Conservation (phyloP, 1,140 invertebrate species). For the Anoplolepis gracilipes region DNA sequence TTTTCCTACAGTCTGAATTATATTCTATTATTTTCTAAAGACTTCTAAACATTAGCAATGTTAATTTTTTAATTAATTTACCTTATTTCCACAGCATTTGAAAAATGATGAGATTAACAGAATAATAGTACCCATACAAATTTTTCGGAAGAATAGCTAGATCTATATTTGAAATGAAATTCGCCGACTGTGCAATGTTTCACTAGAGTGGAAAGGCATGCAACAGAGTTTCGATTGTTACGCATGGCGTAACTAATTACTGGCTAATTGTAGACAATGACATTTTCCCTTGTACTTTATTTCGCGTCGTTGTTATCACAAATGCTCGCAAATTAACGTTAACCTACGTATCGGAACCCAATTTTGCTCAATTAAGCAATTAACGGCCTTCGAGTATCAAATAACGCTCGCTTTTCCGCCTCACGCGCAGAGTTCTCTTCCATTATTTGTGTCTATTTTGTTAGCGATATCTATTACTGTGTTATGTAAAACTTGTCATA, state of each 20-base stretch:
- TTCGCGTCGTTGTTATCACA: constrained; percentile 44
- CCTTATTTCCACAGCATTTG: neutral
- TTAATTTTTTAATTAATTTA: too few relatives aligned
- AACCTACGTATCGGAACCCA: constrained; percentile 58
- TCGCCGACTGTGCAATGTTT: constrained; percentile 6
- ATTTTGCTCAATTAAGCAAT: constrained; percentile 70
- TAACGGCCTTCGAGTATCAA: constrained; percentile 56
- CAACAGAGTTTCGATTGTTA: constrained; percentile 46
- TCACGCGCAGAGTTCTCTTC: constrained; percentile 3
- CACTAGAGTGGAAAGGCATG: constrained; percentile 17
- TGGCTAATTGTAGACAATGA: constrained; percentile 51
- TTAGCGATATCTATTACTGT: constrained; percentile 4
- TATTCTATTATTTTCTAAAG: too few relatives aligned
- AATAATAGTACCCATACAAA: neutral
- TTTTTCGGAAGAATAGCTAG: constrained; percentile 23
- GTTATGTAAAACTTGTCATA: constrained; percentile 42
- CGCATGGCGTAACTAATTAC: constrained; percentile 57
- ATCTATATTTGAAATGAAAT: constrained; percentile 45
- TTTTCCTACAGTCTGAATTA: too few relatives aligned
- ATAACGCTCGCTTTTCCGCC: constrained; percentile 51
- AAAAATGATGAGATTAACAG: neutral
- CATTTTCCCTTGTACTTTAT: constrained; percentile 55
- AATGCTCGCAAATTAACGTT: constrained; percentile 43
- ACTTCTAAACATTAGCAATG: too few relatives aligned
- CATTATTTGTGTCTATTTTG: constrained; percentile 42